Percentiles rank a stretch among this genome's conserved stretches.
Evolutionary conservation across 2,888 invertebrate genomes (phyloP).

Genomic region (Pheosia tremula): DNA sequence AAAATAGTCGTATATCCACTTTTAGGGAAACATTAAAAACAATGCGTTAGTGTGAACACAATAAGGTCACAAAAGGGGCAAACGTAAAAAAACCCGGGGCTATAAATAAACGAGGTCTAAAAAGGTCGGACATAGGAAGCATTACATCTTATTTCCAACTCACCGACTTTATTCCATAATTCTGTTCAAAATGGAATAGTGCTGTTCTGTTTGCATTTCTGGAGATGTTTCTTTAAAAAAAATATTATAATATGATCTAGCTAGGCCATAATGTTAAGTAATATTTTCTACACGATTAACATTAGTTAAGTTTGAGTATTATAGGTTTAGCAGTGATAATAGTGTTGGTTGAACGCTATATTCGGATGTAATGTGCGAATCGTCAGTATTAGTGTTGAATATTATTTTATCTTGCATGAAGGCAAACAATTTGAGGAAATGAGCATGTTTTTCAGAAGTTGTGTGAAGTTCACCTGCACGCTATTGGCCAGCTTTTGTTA

Average conservation of each 20-base stretch:
- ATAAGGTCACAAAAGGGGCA: slow-evolving; percentile 4
- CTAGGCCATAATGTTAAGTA: too few species aligned
- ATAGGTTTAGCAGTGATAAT: too few species aligned
- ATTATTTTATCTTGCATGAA: too few species aligned
- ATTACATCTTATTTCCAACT: slow-evolving; percentile 34
- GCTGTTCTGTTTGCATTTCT: slow-evolving; percentile 53
- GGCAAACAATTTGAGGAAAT: too few species aligned
- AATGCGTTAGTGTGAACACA: neutral
- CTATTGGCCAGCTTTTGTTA: neutral
- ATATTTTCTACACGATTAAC: too few species aligned
- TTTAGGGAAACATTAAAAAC: neutral
- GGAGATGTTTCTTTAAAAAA: slow-evolving; percentile 20
- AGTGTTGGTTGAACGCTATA: too few species aligned
- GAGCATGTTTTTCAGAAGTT: too few species aligned
- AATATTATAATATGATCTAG: too few species aligned
- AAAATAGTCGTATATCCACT: neutral
- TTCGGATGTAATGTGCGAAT: too few species aligned
- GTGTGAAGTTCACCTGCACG: too few species aligned
- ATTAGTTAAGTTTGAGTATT: too few species aligned
- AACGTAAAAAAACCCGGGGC: neutral
- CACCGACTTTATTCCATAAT: slow-evolving; percentile 31
- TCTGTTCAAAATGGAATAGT: slow-evolving; percentile 25
- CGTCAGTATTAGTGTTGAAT: too few species aligned
- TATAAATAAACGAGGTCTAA: slow-evolving; percentile 29
- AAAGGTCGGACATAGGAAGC: slow-evolving; percentile 29